Base-by-base conservation (phyloP, 1,140 invertebrate genomes). In the Ostrea denselamellosa region DNA sequence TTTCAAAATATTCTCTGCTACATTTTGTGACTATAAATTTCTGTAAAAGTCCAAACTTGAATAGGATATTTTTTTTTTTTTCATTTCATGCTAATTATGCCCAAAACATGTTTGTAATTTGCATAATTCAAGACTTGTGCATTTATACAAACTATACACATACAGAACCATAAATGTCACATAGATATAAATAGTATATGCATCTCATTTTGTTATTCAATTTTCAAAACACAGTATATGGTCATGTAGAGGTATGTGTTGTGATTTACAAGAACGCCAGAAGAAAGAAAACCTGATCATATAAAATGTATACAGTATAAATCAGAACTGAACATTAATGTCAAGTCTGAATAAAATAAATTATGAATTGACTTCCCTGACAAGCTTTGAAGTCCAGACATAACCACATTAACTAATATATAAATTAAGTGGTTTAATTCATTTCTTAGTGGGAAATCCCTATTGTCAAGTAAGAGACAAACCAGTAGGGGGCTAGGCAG, bases 381-480 rank as follows among this genome's bases (percentile, higher is more conserved):
- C 68, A 77, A 34, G 68, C 68, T 77, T 77, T 77, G 68, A 77
- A 77, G 68, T 77, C 68, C 28, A 77, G 68, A 22, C 14, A 3
- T 77, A 77, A 77, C 68, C 68, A 77, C 68, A 77, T 77, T n/a
- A 77, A 22, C 25, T 77, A 77, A 77, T 77, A 77, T 77, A 77
- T 77, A 77, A 77, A 77, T 77, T 77, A 77, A 22, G 28, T 77
- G 68, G 25, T 77, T 77, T 77, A 77, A 77, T 77, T 77, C 12
- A 77, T 77, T 77, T 77, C 68, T 14, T 77, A 34, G 68, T 28
- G 68, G 68, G 28, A 25, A 77, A 28, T 77, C 68, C 28, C 68
- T 34, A 2, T 77, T 77, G 68, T 77, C 28, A 77, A n/a, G 68
- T 28, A 34, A 77, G 68, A 17, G 28, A 77, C 68, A 77, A 77